A percentile compares a stretch with the other conserved stretches of the same genome.
phyloP scores from a whole-genome alignment of 1,140 invertebrate species.

The Cryptotermes secundus region DNA sequence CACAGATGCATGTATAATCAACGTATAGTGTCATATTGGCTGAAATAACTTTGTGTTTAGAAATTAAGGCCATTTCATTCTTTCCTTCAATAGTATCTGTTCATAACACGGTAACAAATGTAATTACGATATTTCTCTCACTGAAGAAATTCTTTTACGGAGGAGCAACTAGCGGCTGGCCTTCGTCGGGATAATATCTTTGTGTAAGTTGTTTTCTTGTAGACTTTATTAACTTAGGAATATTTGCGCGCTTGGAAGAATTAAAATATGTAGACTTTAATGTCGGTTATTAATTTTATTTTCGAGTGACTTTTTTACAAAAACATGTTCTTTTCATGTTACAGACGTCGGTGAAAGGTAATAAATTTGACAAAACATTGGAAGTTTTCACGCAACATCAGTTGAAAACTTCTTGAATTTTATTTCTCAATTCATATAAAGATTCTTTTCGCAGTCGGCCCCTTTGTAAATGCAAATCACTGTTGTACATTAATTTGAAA shows the following conservation, averaged over 20 bases:
- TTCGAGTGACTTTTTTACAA: not conserved
- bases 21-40: too few species aligned
- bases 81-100: not conserved
- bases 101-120: not conserved
- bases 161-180: not conserved
- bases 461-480: not conserved
- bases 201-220: not conserved
- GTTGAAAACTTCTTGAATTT: not conserved
- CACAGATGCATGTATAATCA: not conserved
- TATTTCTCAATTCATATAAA: not conserved
- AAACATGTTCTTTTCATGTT: not conserved
- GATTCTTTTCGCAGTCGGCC: not conserved
- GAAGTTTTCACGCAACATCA: not conserved
- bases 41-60: too few species aligned
- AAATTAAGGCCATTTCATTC: not conserved
- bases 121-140: not conserved
- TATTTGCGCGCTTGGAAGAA: not conserved
- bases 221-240: not conserved
- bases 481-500: not conserved
- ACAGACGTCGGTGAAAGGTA: not conserved
- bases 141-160: not conserved
- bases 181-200: not conserved
- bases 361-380: not conserved
- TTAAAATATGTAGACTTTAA: conserved; percentile 3
- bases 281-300: not conserved